A percentile compares a stretch with the other conserved stretches of the same genome.
Evolutionary conservation across 2,888 invertebrate genomes (phyloP).

Genomic region (Argyresthia albistria): DNA sequence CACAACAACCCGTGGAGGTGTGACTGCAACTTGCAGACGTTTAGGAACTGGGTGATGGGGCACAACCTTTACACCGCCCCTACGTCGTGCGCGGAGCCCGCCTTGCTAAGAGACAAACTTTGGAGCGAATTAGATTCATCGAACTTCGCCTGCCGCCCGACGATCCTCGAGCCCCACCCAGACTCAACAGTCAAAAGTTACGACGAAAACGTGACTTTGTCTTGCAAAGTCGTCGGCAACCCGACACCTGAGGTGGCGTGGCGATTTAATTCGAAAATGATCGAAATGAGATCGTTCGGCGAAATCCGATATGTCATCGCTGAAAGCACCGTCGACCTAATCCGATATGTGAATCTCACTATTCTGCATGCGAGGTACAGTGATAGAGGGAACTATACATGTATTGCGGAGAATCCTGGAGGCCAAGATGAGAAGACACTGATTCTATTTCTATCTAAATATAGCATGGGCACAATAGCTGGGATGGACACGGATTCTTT

Average conservation of each 20-base stretch:
- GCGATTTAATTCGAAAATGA: slow-evolving; percentile 77
- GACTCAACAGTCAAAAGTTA: slow-evolving; percentile 75
- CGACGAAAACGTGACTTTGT: slow-evolving; percentile 80
- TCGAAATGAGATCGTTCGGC: slow-evolving; percentile 64
- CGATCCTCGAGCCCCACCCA: slow-evolving; percentile 77
- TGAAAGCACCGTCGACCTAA: slow-evolving; percentile 60
- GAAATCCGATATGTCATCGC: slow-evolving; percentile 61
- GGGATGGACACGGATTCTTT: slow-evolving; percentile 66
- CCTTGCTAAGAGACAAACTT: slow-evolving; percentile 75
- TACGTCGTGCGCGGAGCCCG: slow-evolving; percentile 82
- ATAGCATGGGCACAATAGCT: slow-evolving; percentile 52
- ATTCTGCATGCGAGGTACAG: slow-evolving; percentile 74
- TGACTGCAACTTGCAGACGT: slow-evolving; percentile 86
- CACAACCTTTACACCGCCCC: slow-evolving; percentile 83
- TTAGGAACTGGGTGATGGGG: slow-evolving; percentile 82
- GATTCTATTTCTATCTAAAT: slow-evolving; percentile 70
- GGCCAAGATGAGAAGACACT: slow-evolving; percentile 85
- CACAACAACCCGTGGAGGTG: slow-evolving; percentile 92
- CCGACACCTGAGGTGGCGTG: slow-evolving; percentile 84
- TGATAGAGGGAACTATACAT: slow-evolving; percentile 83
- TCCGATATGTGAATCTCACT: slow-evolving; percentile 78
- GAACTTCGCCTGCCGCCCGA: slow-evolving; percentile 88
- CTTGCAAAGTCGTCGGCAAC: slow-evolving; percentile 83
- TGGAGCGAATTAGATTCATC: slow-evolving; percentile 83
- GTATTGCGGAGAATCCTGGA: slow-evolving; percentile 86